phyloP scores from a whole-genome alignment of 2,888 invertebrate genomes.

The Dolomedes plantarius region DNA sequence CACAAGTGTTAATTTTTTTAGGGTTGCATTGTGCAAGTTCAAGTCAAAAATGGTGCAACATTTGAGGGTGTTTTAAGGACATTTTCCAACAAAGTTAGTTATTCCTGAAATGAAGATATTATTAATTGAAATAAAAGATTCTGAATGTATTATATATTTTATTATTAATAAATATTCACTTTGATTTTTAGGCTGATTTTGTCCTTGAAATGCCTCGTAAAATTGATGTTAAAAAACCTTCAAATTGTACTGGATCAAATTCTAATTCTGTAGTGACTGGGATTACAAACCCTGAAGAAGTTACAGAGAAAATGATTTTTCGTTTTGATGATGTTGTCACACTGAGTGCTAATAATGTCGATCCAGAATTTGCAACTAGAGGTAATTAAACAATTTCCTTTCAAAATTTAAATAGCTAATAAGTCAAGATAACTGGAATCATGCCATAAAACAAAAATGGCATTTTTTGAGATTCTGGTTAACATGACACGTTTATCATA shows the following conservation, averaged over 20 bases:
- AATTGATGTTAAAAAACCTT: constrained; percentile 79
- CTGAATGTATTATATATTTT: too few relatives aligned
- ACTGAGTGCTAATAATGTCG: constrained; percentile 88
- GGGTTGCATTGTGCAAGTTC: constrained; percentile 76
- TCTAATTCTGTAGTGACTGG: constrained; percentile 67
- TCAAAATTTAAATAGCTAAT: too few relatives aligned
- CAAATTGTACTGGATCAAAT: constrained; percentile 60
- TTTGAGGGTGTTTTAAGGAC: constrained; percentile 94
- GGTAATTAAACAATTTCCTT: too few relatives aligned
- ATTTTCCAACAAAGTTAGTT: constrained; percentile 82
- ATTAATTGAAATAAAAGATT: too few relatives aligned
- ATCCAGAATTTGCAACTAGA: constrained; percentile 90
- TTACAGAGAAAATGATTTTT: constrained; percentile 89
- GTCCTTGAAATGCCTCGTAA: constrained; percentile 92
- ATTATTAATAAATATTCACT: neutral
- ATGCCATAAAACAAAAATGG: too few relatives aligned
- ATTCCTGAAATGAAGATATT: neutral
- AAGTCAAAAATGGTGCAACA: constrained; percentile 85
- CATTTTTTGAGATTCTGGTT: too few relatives aligned
- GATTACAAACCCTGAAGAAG: constrained; percentile 80
- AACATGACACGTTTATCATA: too few relatives aligned
- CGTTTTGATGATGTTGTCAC: constrained; percentile 88
- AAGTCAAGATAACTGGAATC: too few relatives aligned
- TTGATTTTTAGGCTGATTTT: constrained; percentile 83
- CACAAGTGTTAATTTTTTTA: too few relatives aligned